Base-by-base conservation (phyloP, 2,888 invertebrate genomes). In the Drosophila greeni region DNA sequence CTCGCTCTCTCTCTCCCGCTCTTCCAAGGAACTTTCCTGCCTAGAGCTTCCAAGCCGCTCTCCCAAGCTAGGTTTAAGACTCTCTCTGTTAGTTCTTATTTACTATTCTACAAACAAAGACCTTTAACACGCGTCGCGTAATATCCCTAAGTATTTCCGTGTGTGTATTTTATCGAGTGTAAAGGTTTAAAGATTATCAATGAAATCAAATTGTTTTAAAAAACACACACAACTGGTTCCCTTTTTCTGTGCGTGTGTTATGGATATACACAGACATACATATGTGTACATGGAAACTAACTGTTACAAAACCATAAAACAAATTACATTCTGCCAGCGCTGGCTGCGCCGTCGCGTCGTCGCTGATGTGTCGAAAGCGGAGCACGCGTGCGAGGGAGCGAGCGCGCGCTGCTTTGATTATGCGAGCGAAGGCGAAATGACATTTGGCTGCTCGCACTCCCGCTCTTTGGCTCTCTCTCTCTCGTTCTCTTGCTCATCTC, bases 271-370 rank as follows among this genome's bases (percentile, higher is more conserved):
- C 26, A 26, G 2, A 8, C 1, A 26, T 26, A 26, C 18, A 45
- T 14, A 8, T 11, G 5, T 47, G 39, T 26, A 33, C 39, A 45
- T 40, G 42, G 33, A 56, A 56, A 70, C 72, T 71, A 70, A 66
- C 70, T 33, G 55, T 43, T 67, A 53, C 69, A 67, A 70, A 71
- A 60, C 71, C 66, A 71, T 71, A 70, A 71, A 70, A 66, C 71
- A 71, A 72, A 70, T 66, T 71, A 66, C 66, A 72, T 71, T 71
- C 70, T 70, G 71, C 66, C 59, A 31, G 45, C 66, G 59, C 24
- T 26, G 57, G 26, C 40, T 18, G 48, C 66, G 45, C 23, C 45
- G 29, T 31, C 18, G 45, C 45, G 55, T 14, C 48, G 53, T 26
- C 69, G 37, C 34, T 29, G 57, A 60, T 24, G 45, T 29, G 43